Conservation (phyloP, 2,113 vertebrate species). For the Catharus bicknelli region DNA sequence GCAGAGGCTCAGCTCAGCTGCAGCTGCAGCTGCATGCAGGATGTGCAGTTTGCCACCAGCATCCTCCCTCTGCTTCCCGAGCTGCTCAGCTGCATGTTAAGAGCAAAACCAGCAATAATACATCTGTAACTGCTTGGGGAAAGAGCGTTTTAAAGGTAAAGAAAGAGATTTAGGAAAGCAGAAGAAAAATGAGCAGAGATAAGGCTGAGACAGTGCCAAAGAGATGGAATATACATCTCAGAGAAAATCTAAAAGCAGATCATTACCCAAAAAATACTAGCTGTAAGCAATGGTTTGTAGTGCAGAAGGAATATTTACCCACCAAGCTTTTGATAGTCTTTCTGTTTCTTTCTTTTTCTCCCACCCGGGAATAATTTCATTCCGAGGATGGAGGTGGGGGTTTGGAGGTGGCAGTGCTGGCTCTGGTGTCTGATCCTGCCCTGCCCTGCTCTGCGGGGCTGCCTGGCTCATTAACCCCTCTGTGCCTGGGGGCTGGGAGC, state of each 20-base stretch:
- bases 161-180: constrained; percentile 16
- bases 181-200: constrained; percentile 23
- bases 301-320: constrained; percentile 48
- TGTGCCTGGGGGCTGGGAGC: rapidly evolving
- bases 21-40: neutral
- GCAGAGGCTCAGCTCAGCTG: neutral
- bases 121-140: neutral
- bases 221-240: constrained; percentile 51
- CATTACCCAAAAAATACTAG: constrained; percentile 50
- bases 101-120: neutral
- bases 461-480: neutral
- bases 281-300: constrained; percentile 53
- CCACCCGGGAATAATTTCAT: neutral
- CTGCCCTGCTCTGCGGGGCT: neutral
- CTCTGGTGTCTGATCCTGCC: neutral
- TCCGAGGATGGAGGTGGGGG: neutral
- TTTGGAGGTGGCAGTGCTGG: neutral
- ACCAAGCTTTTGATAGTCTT: neutral
- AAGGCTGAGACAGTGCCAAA: constrained; percentile 47
- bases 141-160: constrained; percentile 33
- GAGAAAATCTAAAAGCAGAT: constrained; percentile 57
- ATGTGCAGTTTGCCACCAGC: neutral
- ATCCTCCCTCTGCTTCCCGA: neutral
- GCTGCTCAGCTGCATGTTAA: neutral
- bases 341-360: neutral